These are phyloP conservation scores for Yponomeuta evonymella DNA, from an alignment of 2,888 invertebrate species.

Conservation along the genomic window DNA sequence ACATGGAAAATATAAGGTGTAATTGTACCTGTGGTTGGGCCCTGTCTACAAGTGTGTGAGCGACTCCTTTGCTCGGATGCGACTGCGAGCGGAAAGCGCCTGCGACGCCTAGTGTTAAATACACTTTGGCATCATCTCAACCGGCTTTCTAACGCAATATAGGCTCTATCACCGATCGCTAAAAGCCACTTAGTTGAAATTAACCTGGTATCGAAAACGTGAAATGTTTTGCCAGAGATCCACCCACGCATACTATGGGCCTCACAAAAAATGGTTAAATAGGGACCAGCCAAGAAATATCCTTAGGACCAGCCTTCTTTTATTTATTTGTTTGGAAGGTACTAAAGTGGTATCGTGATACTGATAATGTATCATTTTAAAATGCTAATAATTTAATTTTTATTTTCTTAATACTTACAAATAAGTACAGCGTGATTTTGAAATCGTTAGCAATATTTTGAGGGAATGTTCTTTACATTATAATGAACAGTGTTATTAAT, in stretches of 20 bases:
- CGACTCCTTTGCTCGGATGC: slow-evolving; percentile 5
- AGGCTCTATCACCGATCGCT: background rate
- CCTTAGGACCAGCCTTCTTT: background rate
- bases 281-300: background rate
- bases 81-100: slow-evolving; percentile 48
- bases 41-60: background rate
- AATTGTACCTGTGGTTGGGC: background rate
- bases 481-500: too few relatives aligned
- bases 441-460: too few relatives aligned
- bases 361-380: background rate
- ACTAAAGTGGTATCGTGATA: background rate
- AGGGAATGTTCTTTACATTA: too few relatives aligned
- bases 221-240: background rate
- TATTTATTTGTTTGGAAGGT: background rate
- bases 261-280: background rate
- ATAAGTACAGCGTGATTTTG: too few relatives aligned
- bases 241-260: background rate
- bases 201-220: background rate
- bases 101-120: slow-evolving; percentile 64
- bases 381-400: too few relatives aligned
- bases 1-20: background rate
- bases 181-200: background rate
- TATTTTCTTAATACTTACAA: too few relatives aligned
- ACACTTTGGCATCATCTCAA: slow-evolving; percentile 26
- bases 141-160: slow-evolving; percentile 1